These are phyloP conservation scores for Trichonephila clavipes DNA, from an alignment of 1,140 invertebrate genomes.

Conservation along the genomic window DNA sequence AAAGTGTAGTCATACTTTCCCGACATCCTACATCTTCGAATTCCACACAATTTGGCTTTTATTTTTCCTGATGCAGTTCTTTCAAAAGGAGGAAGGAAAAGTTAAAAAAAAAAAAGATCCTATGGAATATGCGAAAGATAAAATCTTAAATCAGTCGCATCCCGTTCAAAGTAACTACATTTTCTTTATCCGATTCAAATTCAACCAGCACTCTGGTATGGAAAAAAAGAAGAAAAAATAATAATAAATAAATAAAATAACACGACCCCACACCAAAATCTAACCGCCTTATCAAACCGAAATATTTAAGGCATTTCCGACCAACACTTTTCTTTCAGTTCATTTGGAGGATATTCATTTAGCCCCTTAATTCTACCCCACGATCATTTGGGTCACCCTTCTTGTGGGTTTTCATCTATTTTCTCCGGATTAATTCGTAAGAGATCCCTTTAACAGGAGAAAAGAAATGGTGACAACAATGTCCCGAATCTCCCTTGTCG, in stretches of 20 bases:
- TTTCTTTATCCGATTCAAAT: background rate
- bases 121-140: too few species aligned
- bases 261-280: background rate
- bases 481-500: conserved; percentile 59
- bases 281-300: conserved; percentile 1
- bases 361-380: conserved; percentile 51
- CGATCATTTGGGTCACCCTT: conserved; percentile 48
- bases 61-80: background rate
- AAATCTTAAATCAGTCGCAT: background rate
- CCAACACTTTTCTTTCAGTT: conserved; percentile 34
- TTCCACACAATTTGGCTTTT: too few species aligned
- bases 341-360: conserved; percentile 53
- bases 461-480: conserved; percentile 71
- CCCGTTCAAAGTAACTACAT: background rate
- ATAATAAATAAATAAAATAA: too few species aligned
- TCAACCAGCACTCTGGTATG: too few species aligned
- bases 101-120: background rate
- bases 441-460: conserved; percentile 56
- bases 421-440: conserved; percentile 68
- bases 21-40: too few species aligned
- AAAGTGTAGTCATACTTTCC: too few species aligned
- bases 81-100: background rate
- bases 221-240: background rate
- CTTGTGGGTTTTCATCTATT: conserved; percentile 53
- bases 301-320: conserved; percentile 46